These are phyloP conservation scores for Pemphredon lugubris DNA, from an alignment of 2,888 invertebrate genomes.

Conservation along the genomic window DNA sequence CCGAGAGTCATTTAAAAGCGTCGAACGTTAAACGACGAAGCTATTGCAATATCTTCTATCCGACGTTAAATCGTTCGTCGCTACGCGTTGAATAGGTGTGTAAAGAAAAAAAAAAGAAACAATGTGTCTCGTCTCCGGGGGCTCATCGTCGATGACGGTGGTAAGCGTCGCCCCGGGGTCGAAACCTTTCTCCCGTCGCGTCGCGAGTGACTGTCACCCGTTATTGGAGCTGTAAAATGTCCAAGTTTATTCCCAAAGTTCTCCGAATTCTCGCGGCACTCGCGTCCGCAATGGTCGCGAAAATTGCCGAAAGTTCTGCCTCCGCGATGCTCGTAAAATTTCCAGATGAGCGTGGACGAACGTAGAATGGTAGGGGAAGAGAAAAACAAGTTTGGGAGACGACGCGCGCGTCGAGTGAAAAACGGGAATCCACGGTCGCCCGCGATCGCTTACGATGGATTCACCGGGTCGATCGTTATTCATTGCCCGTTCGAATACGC, in stretches of 20 bases:
- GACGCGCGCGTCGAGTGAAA: not conserved
- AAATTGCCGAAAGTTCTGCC: conserved; percentile 26
- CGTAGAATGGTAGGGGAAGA: not conserved
- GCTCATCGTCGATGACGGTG: conserved; percentile 46
- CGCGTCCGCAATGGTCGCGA: conserved; percentile 26
- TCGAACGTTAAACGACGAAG: too few species aligned
- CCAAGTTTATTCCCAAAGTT: conserved; percentile 48
- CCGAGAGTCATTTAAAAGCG: too few species aligned
- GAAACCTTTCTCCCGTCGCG: conserved; percentile 46
- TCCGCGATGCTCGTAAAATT: conserved; percentile 41
- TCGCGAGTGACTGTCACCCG: conserved; percentile 43
- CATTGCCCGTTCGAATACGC: too few species aligned
- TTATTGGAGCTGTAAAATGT: conserved; percentile 58
- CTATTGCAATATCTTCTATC: too few species aligned
- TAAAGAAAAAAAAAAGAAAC: not conserved
- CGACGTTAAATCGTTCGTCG: too few species aligned
- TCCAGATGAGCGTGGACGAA: not conserved
- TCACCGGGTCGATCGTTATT: too few species aligned
- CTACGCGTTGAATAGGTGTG: conserved; percentile 26
- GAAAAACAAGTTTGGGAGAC: conserved; percentile 1
- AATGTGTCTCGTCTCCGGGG: conserved; percentile 26
- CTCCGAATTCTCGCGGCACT: conserved; percentile 31
- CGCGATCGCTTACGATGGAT: too few species aligned
- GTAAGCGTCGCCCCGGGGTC: conserved; percentile 45
- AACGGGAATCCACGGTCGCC: conserved; percentile 8